phyloP scores from a whole-genome alignment of 2,113 vertebrate species.

The Microcebus ravelobensis region DNA sequence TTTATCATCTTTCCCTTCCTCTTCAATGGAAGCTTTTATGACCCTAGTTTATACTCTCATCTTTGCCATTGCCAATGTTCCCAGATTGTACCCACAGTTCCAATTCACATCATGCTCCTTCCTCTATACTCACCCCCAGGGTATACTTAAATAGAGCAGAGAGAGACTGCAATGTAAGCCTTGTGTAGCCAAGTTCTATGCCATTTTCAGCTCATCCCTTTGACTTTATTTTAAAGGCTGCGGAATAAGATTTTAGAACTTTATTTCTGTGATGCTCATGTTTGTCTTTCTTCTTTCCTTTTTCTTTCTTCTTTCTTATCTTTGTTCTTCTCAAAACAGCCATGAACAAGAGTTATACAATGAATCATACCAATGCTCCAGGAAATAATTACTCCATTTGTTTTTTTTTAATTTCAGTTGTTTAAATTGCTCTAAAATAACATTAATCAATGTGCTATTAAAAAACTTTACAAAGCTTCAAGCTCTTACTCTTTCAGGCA shows the following conservation, averaged over 20 bases:
- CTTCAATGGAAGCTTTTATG: not conserved
- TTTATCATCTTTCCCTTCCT: not conserved
- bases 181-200: not conserved
- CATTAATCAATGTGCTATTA: not conserved
- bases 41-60: not conserved
- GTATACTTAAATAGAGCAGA: not conserved
- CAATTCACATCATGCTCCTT: not conserved
- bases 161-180: not conserved
- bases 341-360: not conserved
- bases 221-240: not conserved
- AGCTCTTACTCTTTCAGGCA: not conserved
- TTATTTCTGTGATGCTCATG: not conserved
- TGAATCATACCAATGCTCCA: not conserved
- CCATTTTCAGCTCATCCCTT: not conserved
- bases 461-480: not conserved
- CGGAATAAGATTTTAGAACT: not conserved
- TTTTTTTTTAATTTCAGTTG: not conserved
- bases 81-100: not conserved
- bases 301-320: not conserved
- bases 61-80: not conserved
- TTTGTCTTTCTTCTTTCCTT: not conserved
- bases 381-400: slow-evolving; percentile 9
- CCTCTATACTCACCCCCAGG: not conserved
- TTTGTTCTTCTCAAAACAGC: not conserved
- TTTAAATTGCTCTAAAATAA: not conserved